phyloP scores from a whole-genome alignment of 2,113 vertebrate species.

The Coregonus clupeaformis region DNA sequence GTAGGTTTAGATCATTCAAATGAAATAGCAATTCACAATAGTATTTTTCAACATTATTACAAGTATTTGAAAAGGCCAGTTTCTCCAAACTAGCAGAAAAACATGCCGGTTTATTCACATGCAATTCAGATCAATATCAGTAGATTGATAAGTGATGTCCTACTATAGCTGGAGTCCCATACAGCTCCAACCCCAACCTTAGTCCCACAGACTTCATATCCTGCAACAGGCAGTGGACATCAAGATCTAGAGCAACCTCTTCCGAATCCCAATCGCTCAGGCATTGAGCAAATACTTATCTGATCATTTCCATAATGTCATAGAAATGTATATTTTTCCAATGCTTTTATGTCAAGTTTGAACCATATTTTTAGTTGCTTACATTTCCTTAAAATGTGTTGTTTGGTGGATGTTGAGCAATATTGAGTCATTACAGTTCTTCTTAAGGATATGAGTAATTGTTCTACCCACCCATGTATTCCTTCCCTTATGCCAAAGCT shows the following conservation, averaged over 20 bases:
- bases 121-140: slow-evolving; percentile 32
- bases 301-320: not conserved
- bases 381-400: no score
- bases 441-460: no score
- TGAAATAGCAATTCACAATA: not conserved
- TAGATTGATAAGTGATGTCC: slow-evolving; percentile 54
- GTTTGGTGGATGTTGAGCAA: no score
- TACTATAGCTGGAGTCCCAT: slow-evolving; percentile 28
- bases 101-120: not conserved
- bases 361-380: no score
- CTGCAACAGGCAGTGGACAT: slow-evolving; percentile 19
- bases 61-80: not conserved
- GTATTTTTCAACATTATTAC: not conserved
- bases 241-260: not conserved
- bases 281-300: no score
- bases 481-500: no score
- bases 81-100: not conserved
- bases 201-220: slow-evolving; percentile 47
- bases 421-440: no score
- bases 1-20: not conserved
- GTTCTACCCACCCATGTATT: no score
- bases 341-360: not conserved
- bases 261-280: not conserved
- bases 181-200: slow-evolving; percentile 16
- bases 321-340: not conserved